Evolutionary conservation across 2,113 vertebrate species (phyloP).

Genomic region (Phyllopteryx taeniolatus): DNA sequence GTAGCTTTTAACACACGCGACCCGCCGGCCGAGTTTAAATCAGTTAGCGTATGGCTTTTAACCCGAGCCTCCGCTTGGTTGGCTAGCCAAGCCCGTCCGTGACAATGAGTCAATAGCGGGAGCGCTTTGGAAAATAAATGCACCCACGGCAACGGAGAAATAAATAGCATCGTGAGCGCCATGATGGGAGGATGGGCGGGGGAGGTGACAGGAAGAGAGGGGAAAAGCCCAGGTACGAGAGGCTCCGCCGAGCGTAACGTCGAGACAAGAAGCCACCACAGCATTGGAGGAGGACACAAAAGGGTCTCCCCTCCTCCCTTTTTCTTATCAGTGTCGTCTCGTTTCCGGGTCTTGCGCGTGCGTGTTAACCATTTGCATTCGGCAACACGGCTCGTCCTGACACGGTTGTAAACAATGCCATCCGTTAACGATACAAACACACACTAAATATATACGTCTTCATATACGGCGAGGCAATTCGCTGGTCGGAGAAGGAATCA

Average conservation of each 20-base stretch:
- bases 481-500: constrained; percentile 70
- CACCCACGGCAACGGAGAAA: constrained; percentile 72
- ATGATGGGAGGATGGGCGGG: constrained; percentile 60
- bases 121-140: constrained; percentile 75
- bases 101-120: constrained; percentile 72
- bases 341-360: constrained; percentile 10
- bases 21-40: constrained; percentile 59
- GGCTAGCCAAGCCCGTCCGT: constrained; percentile 66
- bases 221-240: constrained; percentile 68
- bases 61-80: constrained; percentile 59
- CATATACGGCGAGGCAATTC: constrained; percentile 64
- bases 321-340: constrained; percentile 33
- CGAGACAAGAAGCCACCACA: constrained; percentile 69
- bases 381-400: constrained; percentile 14
- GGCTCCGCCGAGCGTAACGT: constrained; percentile 72
- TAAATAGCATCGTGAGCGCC: constrained; percentile 71
- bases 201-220: background rate
- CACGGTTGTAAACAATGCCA: constrained; percentile 57
- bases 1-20: constrained; percentile 50
- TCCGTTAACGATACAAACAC: constrained; percentile 47
- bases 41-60: constrained; percentile 62
- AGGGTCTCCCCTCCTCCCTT: constrained; percentile 41
- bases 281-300: constrained; percentile 63
- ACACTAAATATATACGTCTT: constrained; percentile 17
- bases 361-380: constrained; percentile 50